Base-by-base conservation (phyloP, 1,140 invertebrate species). In the Drosophila lini region DNA sequence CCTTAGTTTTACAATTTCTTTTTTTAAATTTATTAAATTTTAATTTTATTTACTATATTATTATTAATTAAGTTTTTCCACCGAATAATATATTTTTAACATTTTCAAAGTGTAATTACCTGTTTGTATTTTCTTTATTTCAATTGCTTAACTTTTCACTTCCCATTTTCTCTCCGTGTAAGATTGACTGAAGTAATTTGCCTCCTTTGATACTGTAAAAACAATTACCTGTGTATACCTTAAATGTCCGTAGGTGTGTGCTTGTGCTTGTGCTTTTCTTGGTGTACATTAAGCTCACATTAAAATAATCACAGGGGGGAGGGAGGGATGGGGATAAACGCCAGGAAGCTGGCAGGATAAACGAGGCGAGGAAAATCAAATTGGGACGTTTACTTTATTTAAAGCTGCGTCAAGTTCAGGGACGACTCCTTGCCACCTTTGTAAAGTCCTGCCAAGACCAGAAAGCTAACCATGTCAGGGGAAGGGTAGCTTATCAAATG, bases 311-410 rank as follows among this genome's bases (percentile, higher is more conserved):
- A 38, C 59, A 47, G 13, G 36, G 55, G 36, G 55, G 55, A 32
- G 55, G 59, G 42, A 15, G 25, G 36, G 31, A 36, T 1, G 44
- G 44, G 38, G 25, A 53, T 38, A 15, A 53, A 38, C 19, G 34
- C 50, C 50, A 53, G 50, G 32, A 38, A 53, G 50, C 19, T 22
- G 25, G 25, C 56, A 19, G 45, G 40, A 52, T 73, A 77, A 73
- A 64, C 57, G 48, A 74, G 65, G 65, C 68, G 65, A 52, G 40
- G 40, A 75, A 55, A 82, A 82, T 79, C 60, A 52, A 79, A 83
- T 82, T 70, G 64, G 65, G 59, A 34, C 53, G 68, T 36, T 71
- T 70, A 71, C 65, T 70, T 70, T 28, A 47, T 36, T 71, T 70
- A 71, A 56, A 64, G 60, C 59, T 60, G 55, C 45, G 53, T 16